These are phyloP conservation scores for Tetranychus piercei DNA, from an alignment of 2,888 invertebrate genomes.

Conservation along the genomic window DNA sequence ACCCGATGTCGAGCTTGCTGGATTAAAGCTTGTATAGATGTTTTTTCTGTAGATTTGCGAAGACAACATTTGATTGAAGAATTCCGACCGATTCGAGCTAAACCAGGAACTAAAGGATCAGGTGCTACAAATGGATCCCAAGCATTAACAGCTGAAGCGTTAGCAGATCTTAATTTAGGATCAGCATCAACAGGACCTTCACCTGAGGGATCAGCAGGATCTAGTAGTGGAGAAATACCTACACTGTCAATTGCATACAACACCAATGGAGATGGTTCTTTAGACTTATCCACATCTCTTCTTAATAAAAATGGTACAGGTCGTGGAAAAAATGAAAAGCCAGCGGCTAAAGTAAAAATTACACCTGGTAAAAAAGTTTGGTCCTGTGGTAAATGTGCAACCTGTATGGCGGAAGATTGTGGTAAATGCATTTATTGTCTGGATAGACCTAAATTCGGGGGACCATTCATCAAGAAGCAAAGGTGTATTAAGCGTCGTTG, in stretches of 20 bases:
- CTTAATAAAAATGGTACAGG: neutral
- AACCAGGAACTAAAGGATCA: conserved; percentile 2
- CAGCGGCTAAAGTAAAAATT: neutral
- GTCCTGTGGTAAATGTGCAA: conserved; percentile 16
- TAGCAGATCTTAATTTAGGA: neutral
- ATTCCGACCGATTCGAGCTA: neutral
- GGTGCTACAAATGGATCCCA: neutral
- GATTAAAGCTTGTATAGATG: conserved; percentile 14
- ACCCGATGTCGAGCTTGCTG: conserved; percentile 15
- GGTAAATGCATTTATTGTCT: conserved; percentile 16
- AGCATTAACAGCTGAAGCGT: neutral
- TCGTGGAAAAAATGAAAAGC: neutral
- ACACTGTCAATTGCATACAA: neutral
- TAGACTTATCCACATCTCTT: neutral
- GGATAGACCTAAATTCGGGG: conserved; percentile 15
- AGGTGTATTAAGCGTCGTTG: conserved; percentile 19
- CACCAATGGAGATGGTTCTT: neutral
- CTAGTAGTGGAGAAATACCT: neutral
- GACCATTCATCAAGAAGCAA: conserved; percentile 18
- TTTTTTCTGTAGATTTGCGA: conserved; percentile 11
- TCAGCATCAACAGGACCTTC: neutral
- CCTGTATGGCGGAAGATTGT: conserved; percentile 15
- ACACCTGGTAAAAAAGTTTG: conserved; percentile 14
- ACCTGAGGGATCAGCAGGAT: neutral
- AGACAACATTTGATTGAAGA: conserved; percentile 10